Percentiles rank a stretch among this genome's conserved stretches.
Evolutionary conservation across 2,797 vertebrate genomes (phyloP).

Genomic region (Lophius americanus): DNA sequence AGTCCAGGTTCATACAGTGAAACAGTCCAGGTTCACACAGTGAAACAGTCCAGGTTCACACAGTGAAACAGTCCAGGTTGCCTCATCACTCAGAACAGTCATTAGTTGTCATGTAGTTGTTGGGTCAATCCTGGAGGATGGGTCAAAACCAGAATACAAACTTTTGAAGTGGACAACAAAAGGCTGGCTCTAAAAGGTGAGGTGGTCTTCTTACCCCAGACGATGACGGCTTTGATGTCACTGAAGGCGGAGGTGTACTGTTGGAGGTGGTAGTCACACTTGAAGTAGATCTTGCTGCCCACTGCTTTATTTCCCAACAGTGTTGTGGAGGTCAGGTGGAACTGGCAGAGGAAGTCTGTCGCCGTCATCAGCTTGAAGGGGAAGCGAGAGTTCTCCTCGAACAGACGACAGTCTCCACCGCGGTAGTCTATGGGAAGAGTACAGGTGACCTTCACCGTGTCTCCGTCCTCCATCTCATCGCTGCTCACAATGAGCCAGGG

Average conservation of each 20-base stretch:
- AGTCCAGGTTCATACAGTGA: too few species aligned
- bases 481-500: accelerated
- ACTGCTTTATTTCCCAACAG: conserved; percentile 1
- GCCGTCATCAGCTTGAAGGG: neutral
- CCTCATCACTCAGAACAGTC: too few species aligned
- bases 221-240: neutral
- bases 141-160: too few species aligned
- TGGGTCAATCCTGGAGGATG: too few species aligned
- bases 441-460: conserved; percentile 4
- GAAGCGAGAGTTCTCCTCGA: accelerated
- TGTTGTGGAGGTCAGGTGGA: conserved; percentile 3
- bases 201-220: conserved; percentile 6
- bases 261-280: conserved; percentile 33
- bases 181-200: neutral
- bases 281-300: neutral
- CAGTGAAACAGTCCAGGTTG: too few species aligned
- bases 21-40: too few species aligned
- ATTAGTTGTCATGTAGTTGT: too few species aligned
- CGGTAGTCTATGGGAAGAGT: conserved; percentile 4
- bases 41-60: too few species aligned
- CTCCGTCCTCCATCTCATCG: neutral
- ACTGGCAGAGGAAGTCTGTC: neutral
- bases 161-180: too few species aligned
- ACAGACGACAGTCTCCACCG: conserved; percentile 16
- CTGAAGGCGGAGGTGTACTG: conserved; percentile 11